Percentiles rank a stretch among this genome's conserved stretches.
Conservation (phyloP, 1,140 invertebrate genomes). For the Drosophila fuyamai region DNA sequence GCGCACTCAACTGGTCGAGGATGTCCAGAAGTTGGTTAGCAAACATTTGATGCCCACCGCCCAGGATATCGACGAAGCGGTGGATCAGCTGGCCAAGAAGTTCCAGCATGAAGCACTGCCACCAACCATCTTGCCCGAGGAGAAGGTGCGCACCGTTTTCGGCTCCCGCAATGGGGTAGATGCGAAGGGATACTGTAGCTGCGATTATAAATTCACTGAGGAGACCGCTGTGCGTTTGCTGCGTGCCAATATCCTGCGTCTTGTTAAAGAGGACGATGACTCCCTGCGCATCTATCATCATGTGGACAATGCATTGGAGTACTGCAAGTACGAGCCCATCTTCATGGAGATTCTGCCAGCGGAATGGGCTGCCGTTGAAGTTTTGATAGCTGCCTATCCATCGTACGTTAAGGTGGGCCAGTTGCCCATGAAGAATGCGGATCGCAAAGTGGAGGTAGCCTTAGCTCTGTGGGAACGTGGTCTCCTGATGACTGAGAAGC, state of each 20-base stretch:
- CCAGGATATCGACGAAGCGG: constrained; percentile 91
- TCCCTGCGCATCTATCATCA: constrained; percentile 90
- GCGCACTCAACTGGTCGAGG: constrained; percentile 86
- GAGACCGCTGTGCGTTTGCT: constrained; percentile 90
- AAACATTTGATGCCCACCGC: constrained; percentile 76
- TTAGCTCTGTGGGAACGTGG: constrained; percentile 90
- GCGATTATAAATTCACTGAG: constrained; percentile 88
- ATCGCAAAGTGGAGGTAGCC: constrained; percentile 87
- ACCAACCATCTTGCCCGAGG: constrained; percentile 89
- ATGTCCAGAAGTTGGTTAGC: constrained; percentile 86
- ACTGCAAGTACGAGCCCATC: constrained; percentile 92
- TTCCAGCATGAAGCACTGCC: constrained; percentile 95
- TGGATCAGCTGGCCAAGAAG: constrained; percentile 93
- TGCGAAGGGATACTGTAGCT: constrained; percentile 87
- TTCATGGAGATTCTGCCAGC: constrained; percentile 90
- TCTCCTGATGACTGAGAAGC: constrained; percentile 87
- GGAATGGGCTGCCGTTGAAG: constrained; percentile 89
- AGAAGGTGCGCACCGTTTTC: constrained; percentile 89
- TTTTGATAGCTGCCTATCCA: constrained; percentile 91
- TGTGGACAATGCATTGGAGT: constrained; percentile 92
- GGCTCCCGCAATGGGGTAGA: constrained; percentile 89
- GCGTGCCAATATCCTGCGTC: constrained; percentile 89
- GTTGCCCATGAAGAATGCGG: constrained; percentile 88
- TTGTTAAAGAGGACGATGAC: constrained; percentile 88
- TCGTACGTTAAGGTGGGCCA: constrained; percentile 89